Evolutionary conservation across 1,140 invertebrate genomes (phyloP), one percentile per base, ranked within the genome.

Genomic region (Globodera ellingtonae): DNA sequence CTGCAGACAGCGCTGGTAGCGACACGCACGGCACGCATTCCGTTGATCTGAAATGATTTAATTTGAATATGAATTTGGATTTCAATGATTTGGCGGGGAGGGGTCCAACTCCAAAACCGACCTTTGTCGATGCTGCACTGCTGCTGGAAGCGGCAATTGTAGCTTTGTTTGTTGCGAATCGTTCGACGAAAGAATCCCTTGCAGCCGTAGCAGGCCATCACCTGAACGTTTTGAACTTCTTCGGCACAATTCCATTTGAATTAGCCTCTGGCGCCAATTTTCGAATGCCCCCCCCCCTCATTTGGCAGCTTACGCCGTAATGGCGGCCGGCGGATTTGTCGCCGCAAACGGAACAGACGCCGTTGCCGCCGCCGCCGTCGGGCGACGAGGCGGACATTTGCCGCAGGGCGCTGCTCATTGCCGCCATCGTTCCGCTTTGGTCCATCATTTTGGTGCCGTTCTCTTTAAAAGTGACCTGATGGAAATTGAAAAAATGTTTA

Each of bases 301-400:
- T 5, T 52, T 52, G 35, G 1, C 35, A 0, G 35, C 35, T 52
- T 52, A 52, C 91, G 44, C 91, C 91, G 86, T 91, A 91, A 78
- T 91, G 91, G 62, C 91, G 90, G 13, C 91, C 91, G 44, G 91
- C 91, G 4, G 90, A 91, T 81, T 90, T 90, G 83, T 91, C 91
- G 4, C 91, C 90, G 86, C 91, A 91, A n/a, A 91, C 90, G 78
- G 91, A 84, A 86, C 91, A 91, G 13, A 85, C 83, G 8, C 85
- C 85, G 48, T 84, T 84, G 62, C 24, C 72, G 24, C 46, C 35
- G 47, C n/a, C 48, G 56, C 8, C 13, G 8, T 50, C 67, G n/a
- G 62, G 62, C 67, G 62, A 59, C 15, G 18, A 24, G 44, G 67
- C 67, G 47, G 21, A 35, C 56, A 62, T 62, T 10, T 62, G 56